Evolutionary conservation across 2,797 vertebrate genomes (phyloP).

Genomic region (Pangasius larnaudii): DNA sequence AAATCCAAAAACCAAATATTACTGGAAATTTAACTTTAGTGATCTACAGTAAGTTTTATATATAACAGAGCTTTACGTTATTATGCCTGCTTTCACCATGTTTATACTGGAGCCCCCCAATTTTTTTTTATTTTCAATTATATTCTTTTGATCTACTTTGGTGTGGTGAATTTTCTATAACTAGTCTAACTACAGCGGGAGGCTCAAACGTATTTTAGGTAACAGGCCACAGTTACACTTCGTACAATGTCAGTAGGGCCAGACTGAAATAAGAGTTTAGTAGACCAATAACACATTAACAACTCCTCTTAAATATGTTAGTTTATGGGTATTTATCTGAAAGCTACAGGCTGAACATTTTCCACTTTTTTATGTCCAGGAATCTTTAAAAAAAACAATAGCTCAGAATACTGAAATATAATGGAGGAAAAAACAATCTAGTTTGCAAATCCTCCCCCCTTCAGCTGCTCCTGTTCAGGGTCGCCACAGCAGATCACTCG

Average conservation of each 20-base stretch:
- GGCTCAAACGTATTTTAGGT: neutral
- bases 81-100: neutral
- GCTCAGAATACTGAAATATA: neutral
- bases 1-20: slow-evolving; percentile 3
- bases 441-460: neutral
- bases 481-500: no score
- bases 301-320: neutral
- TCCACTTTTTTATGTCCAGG: neutral
- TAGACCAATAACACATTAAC: neutral
- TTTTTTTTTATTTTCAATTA: neutral
- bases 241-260: neutral
- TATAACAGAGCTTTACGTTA: neutral
- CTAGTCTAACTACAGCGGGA: neutral
- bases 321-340: neutral
- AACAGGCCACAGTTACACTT: neutral
- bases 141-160: neutral
- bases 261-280: neutral
- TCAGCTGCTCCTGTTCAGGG: no score
- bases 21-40: neutral
- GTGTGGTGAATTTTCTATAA: neutral
- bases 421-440: neutral
- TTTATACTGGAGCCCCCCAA: neutral
- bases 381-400: neutral
- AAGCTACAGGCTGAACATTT: neutral
- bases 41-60: neutral